A percentile compares a stretch with the other conserved stretches of the same genome.
Evolutionary conservation across 1,140 invertebrate genomes (phyloP).

Genomic region (Trichomalopsis sarcophagae): DNA sequence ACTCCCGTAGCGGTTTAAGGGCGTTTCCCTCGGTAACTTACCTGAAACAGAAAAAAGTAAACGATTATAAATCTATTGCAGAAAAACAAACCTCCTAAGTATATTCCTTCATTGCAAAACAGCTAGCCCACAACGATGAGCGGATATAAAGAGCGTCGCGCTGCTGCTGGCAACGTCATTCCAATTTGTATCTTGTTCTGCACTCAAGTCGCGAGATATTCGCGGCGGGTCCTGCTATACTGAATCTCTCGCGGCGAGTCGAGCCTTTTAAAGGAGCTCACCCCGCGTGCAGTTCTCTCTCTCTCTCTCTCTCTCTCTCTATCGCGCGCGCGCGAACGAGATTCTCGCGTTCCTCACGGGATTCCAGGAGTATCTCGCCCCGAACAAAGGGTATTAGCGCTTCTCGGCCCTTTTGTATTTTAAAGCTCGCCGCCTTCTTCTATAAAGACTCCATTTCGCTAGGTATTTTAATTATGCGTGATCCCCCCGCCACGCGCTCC

Average conservation of each 20-base stretch:
- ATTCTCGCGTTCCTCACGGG: constrained; percentile 53
- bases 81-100: no score
- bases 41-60: constrained; percentile 13
- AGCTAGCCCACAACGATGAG: no score
- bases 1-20: background rate
- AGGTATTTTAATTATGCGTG: constrained; percentile 17
- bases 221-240: constrained; percentile 58
- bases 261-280: constrained; percentile 62
- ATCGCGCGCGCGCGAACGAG: constrained; percentile 48
- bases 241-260: constrained; percentile 55
- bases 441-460: constrained; percentile 44
- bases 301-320: no score
- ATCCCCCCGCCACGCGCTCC: background rate
- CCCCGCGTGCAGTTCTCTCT: constrained; percentile 5
- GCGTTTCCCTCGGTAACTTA: background rate
- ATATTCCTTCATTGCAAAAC: no score
- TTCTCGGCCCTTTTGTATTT: constrained; percentile 53
- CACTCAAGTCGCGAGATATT: constrained; percentile 27
- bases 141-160: background rate
- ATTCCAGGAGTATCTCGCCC: constrained; percentile 56
- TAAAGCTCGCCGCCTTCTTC: constrained; percentile 12
- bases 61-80: background rate
- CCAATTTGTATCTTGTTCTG: constrained; percentile 51
- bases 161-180: constrained; percentile 17
- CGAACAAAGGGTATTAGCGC: constrained; percentile 60